Evolutionary conservation across 2,888 invertebrate genomes (phyloP), one percentile per base, ranked within the genome.

Genomic region (Idaea dimidiata): DNA sequence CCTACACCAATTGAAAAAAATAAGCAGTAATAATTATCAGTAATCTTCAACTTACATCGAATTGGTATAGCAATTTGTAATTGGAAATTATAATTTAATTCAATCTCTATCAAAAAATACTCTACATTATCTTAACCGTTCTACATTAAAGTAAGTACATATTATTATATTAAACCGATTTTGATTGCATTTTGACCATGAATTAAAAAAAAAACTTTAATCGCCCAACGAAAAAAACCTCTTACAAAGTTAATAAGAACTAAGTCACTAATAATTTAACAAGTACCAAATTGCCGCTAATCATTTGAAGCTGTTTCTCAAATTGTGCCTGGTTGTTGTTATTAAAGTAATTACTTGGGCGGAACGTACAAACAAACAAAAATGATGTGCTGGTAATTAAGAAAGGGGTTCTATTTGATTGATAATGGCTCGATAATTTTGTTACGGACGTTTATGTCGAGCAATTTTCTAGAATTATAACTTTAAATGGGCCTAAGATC

Each of bases 341-440:
- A 90, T 90, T 89, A 89, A 77, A 76, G 80, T 89, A 91, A 90
- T 88, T 81, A 84, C 81, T 80, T 74, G 78, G 81, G 80, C 83
- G 83, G 82, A 80, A 80, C 82, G 77, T 77, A 85, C 84, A 89
- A 89, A 87, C 87, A 87, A 88, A 91, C 90, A 89, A 87, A 89
- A 82, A 88, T 88, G 86, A 87, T 84, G 74, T 81, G 75, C 79
- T 82, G 84, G 86, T 89, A 91, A 91, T 91, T 91, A 91, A 88
- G 89, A 88, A 91, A 91, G 87, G 89, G 90, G 87, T 89, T 84
- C 83, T 78, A 84, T 84, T 86, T 87, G 82, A 88, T 91, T 87
- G 82, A 88, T 91, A 91, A 91, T 91, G 80, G 85, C 68, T 75
- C 78, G 84, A 89, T 91, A 91, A 91, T 91, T 88, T 83, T 74